Evolutionary conservation across 2,113 vertebrate genomes (phyloP).

Genomic region (Macroglossus sobrinus): DNA sequence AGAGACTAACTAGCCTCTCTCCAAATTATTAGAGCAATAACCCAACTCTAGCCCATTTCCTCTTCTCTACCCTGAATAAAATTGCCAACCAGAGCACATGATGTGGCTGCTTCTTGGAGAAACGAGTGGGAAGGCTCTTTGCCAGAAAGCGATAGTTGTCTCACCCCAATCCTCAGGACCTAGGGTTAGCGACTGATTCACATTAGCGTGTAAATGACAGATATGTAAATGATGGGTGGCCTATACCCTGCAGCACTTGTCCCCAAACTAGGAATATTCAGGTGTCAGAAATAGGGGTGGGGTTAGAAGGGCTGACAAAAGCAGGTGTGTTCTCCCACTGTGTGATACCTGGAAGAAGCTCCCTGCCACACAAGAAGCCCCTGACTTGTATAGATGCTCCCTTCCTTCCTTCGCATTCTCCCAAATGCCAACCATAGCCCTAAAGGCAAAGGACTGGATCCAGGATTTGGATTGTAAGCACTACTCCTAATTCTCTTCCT

Average conservation of each 20-base stretch:
- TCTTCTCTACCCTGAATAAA: slow-evolving; percentile 40
- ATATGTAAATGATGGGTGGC: not conserved
- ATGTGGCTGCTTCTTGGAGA: not conserved
- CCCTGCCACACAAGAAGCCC: not conserved
- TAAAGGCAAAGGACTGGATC: not conserved
- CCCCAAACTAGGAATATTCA: not conserved
- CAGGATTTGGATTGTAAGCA: not conserved
- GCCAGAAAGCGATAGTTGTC: not conserved
- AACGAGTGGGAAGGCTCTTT: not conserved
- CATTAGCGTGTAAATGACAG: not conserved
- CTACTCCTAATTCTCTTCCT: not conserved
- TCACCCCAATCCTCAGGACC: not conserved
- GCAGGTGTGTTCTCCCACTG: not conserved
- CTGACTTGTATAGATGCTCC: not conserved
- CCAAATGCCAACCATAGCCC: not conserved
- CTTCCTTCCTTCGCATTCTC: not conserved
- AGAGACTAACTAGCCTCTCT: not conserved
- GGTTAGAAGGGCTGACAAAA: not conserved
- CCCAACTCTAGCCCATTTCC: not conserved
- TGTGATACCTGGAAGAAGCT: not conserved
- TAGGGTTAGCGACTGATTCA: not conserved
- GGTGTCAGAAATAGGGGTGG: not conserved
- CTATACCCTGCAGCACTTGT: not conserved
- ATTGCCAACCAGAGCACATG: not conserved
- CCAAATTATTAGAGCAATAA: not conserved